These are phyloP conservation scores for Callorhinus ursinus DNA, from an alignment of 2,113 vertebrate species.

Conservation along the genomic window DNA sequence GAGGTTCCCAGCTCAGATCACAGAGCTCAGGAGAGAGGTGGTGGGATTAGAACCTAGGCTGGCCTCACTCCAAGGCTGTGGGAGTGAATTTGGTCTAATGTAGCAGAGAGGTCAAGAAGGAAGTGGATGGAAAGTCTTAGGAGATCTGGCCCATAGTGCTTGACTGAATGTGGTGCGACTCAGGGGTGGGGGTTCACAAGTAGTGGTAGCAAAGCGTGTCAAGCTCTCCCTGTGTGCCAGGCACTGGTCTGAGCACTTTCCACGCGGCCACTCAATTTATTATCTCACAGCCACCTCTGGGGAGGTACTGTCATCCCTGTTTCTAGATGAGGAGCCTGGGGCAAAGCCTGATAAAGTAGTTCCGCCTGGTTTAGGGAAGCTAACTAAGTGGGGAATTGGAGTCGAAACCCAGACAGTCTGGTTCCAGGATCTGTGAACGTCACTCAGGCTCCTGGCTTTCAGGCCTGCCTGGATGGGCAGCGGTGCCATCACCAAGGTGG, in stretches of 20 bases:
- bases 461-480: neutral
- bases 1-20: neutral
- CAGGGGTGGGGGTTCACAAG: neutral
- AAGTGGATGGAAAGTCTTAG: neutral
- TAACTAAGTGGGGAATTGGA: neutral
- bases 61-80: neutral
- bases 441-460: neutral
- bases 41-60: neutral
- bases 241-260: neutral
- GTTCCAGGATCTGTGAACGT: neutral
- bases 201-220: neutral
- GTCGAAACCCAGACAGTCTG: neutral
- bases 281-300: neutral
- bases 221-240: neutral
- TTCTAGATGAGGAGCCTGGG: neutral
- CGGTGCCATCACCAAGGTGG: neutral
- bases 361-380: neutral
- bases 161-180: fast-evolving
- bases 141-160: neutral
- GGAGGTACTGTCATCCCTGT: neutral
- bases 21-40: neutral
- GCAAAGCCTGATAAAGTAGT: neutral
- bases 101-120: neutral
- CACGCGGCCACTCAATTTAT: neutral
- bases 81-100: neutral